Conservation (phyloP, 2,113 vertebrate genomes). For the Hypomesus transpacificus region DNA sequence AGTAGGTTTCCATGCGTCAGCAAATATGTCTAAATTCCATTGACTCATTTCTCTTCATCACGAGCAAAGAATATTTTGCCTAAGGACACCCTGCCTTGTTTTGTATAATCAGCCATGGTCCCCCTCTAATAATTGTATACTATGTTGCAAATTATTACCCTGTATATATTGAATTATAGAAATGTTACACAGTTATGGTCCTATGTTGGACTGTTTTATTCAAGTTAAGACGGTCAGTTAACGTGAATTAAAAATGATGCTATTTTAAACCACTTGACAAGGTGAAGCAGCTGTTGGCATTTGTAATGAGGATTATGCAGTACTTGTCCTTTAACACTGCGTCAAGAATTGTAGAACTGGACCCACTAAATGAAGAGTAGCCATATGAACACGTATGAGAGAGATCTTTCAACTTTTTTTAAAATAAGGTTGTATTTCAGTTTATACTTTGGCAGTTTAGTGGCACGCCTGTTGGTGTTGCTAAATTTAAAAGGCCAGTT, state of each 20-base stretch:
- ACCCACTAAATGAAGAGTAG: neutral
- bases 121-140: neutral
- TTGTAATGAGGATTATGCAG: slow-evolving; percentile 35
- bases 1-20: neutral
- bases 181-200: slow-evolving; percentile 33
- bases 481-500: slow-evolving; percentile 33
- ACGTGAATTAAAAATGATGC: slow-evolving; percentile 46
- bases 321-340: slow-evolving; percentile 22
- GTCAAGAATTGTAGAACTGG: neutral
- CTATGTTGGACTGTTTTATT: slow-evolving; percentile 51
- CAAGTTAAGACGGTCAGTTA: slow-evolving; percentile 37
- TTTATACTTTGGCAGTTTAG: neutral
- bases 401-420: neutral
- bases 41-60: neutral
- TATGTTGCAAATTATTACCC: neutral
- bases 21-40: neutral
- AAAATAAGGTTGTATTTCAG: neutral
- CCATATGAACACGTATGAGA: neutral
- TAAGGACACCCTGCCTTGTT: too few relatives aligned
- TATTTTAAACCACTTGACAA: slow-evolving; percentile 54
- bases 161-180: neutral
- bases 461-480: neutral
- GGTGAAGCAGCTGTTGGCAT: slow-evolving; percentile 47
- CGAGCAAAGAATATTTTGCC: too few relatives aligned
- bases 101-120: too few relatives aligned